These are phyloP conservation scores for Serrognathus titanus DNA, from an alignment of 2,888 invertebrate genomes.

Conservation along the genomic window DNA sequence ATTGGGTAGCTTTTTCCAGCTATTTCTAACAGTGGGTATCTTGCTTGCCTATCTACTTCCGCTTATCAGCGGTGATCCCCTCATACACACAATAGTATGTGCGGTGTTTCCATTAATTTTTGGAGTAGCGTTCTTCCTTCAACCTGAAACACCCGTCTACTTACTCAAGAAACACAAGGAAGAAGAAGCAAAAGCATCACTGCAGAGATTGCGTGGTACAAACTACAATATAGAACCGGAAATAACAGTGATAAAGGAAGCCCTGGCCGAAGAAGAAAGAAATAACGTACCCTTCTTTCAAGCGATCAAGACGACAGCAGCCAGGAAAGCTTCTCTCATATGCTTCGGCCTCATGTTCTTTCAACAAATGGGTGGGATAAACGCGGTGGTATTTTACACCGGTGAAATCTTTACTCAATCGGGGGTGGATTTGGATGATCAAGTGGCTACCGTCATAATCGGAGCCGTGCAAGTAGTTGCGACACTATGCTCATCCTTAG, in stretches of 20 bases:
- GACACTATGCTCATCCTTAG: slow-evolving; percentile 69
- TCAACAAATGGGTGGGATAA: slow-evolving; percentile 83
- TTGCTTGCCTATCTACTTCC: slow-evolving; percentile 73
- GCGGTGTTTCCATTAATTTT: slow-evolving; percentile 66
- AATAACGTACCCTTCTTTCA: slow-evolving; percentile 56
- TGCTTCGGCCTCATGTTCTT: slow-evolving; percentile 82
- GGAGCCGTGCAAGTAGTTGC: slow-evolving; percentile 79
- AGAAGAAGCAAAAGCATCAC: slow-evolving; percentile 64
- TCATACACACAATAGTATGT: slow-evolving; percentile 63
- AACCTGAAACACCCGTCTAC: slow-evolving; percentile 85
- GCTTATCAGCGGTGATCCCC: slow-evolving; percentile 47
- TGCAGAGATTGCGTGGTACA: slow-evolving; percentile 72
- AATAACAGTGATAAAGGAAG: slow-evolving; percentile 57
- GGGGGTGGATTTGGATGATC: slow-evolving; percentile 56
- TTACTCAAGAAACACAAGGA: slow-evolving; percentile 61
- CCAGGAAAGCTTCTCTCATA: slow-evolving; percentile 66
- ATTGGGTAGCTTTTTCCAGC: slow-evolving; percentile 82
- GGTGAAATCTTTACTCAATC: slow-evolving; percentile 69
- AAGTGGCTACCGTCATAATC: slow-evolving; percentile 71
- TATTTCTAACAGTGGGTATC: slow-evolving; percentile 81
- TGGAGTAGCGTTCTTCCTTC: slow-evolving; percentile 68
- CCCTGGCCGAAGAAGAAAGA: slow-evolving; percentile 53
- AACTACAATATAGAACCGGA: slow-evolving; percentile 69
- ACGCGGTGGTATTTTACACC: slow-evolving; percentile 79
- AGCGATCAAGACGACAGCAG: slow-evolving; percentile 41